Conservation (phyloP, 2,797 vertebrate species). For the Stomatorhinus walkeri region DNA sequence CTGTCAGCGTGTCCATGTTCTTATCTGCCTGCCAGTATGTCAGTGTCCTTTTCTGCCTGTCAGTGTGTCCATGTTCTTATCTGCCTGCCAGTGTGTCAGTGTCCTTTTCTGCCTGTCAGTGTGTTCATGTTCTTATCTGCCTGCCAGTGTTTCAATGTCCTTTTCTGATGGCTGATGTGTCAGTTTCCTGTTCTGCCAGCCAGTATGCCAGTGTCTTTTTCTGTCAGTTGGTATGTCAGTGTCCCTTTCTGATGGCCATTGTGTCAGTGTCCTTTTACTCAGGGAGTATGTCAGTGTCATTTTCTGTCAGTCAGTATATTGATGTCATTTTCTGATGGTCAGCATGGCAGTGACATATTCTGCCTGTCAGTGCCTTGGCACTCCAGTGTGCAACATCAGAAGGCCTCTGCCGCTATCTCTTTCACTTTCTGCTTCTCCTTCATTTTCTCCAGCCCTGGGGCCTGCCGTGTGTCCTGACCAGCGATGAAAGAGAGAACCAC, state of each 20-base stretch:
- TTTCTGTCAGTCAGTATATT: background rate
- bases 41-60: background rate
- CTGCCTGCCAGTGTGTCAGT: background rate
- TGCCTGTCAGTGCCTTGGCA: background rate
- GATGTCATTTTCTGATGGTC: background rate
- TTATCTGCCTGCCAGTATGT: background rate
- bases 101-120: background rate
- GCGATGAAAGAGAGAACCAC: background rate
- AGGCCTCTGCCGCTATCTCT: conserved; percentile 22
- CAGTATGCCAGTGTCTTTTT: background rate
- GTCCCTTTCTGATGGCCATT: background rate
- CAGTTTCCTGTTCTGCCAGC: background rate
- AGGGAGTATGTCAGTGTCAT: background rate
- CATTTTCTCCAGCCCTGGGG: conserved; percentile 64
- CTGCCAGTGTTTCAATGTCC: background rate
- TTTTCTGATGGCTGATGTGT: background rate
- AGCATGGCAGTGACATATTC: background rate
- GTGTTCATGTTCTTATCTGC: background rate
- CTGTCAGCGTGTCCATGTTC: no score
- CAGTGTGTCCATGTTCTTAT: background rate
- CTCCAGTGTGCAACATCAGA: background rate
- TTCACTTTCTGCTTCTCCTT: conserved; percentile 75
- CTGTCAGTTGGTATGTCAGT: background rate
- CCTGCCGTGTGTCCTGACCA: conserved; percentile 53
- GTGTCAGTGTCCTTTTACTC: background rate